Conservation (phyloP, 2,888 invertebrate species). For the Muschampia plurimacula region DNA sequence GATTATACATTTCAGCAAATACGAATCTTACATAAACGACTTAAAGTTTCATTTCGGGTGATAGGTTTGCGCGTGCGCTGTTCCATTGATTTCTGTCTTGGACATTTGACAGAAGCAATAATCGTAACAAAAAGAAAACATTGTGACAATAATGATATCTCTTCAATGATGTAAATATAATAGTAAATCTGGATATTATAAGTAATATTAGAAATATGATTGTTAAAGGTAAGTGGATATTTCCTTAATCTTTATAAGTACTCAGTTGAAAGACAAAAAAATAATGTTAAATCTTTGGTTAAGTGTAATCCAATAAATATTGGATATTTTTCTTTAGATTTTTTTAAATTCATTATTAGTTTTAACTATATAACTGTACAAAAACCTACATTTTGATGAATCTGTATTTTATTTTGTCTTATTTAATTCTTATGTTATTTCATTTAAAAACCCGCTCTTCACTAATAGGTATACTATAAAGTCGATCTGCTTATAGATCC, state of each 20-base stretch:
- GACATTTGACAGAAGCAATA: constrained; percentile 53
- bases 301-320: not conserved
- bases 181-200: constrained; percentile 46
- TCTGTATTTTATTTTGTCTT: not conserved
- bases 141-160: constrained; percentile 32
- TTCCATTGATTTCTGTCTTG: constrained; percentile 70
- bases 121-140: constrained; percentile 37
- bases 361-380: not conserved
- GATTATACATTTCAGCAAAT: constrained; percentile 38
- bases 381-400: not conserved
- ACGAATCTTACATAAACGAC: accelerated
- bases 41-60: constrained; percentile 49
- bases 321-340: not conserved
- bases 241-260: not conserved
- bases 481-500: too few species aligned
- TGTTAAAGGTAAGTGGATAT: constrained; percentile 61
- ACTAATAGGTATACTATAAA: too few species aligned
- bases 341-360: too few species aligned
- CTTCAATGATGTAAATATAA: constrained; percentile 48
- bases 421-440: too few species aligned
- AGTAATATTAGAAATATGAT: constrained; percentile 59
- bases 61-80: constrained; percentile 67
- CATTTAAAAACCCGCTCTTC: too few species aligned
- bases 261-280: not conserved
- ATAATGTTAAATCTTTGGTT: not conserved